Percentiles rank a stretch among this genome's conserved stretches.
Conservation (phyloP, 2,113 vertebrate genomes). For the Anoplopoma fimbria region DNA sequence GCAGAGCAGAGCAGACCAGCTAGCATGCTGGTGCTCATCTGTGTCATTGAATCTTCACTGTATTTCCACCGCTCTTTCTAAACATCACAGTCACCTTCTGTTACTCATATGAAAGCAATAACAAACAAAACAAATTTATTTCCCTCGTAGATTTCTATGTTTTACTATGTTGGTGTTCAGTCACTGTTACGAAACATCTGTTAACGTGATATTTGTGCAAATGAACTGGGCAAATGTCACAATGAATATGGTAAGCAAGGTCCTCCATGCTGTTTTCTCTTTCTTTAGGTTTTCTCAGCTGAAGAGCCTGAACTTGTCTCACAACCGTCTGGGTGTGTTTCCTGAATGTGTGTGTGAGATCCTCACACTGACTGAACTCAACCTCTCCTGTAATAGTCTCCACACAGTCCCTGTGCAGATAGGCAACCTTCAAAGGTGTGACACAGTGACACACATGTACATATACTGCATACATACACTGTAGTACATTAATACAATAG, state of each 20-base stretch:
- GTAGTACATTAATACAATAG: neutral
- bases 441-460: conserved; percentile 1
- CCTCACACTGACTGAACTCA: conserved; percentile 92
- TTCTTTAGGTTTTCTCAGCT: conserved; percentile 92
- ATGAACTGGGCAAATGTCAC: neutral
- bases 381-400: conserved; percentile 93
- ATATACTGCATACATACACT: neutral
- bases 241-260: neutral
- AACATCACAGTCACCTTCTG: neutral
- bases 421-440: conserved; percentile 90
- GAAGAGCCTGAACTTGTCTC: conserved; percentile 95
- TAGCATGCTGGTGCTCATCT: neutral
- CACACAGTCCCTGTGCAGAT: conserved; percentile 86
- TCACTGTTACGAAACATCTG: neutral
- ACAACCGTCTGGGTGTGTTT: conserved; percentile 93
- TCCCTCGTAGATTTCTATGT: no score
- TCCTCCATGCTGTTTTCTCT: conserved; percentile 6
- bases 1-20: neutral
- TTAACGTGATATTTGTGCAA: neutral
- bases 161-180: neutral
- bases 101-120: neutral
- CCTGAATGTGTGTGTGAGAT: conserved; percentile 92
- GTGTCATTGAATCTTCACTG: neutral
- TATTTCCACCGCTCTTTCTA: neutral
- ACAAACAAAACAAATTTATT: neutral